Evolutionary conservation across 2,113 vertebrate genomes (phyloP), one percentile per base, ranked within the genome.

Genomic region (Colistium nudipinnis): DNA sequence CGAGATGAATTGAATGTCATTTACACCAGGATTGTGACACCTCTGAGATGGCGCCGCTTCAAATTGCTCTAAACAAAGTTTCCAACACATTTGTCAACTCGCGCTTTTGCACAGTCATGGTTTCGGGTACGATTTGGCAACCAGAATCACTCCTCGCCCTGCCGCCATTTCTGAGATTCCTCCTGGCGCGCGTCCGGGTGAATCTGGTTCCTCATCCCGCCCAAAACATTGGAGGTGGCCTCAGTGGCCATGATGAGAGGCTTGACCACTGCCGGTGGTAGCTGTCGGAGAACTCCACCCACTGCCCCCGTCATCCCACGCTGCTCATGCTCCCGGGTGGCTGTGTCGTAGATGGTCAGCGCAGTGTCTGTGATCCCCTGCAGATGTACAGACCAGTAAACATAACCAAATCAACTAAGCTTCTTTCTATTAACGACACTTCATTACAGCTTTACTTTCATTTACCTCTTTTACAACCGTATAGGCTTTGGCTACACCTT

Each of bases 131-230:
- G 16, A 7, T 5, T 44, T 39, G 47, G 60, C 59, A 35, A 39
- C 3, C 44, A 30, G 11, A 65, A 19, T 92, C 87, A 96, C 19
- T 96, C 95, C 16, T 96, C 95, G 12, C 93, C 95, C 1, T 94
- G 94, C 62, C 96, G 95, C 98, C 97, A 99, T 31, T 99, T 99
- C 90, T 99, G 98, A 2, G 97, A 96, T 70, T 99, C 97, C 53
- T 99, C 98, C 61, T 98, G 97, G 25, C 97, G 95, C 0, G 96
- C 97, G 6, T 99, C 97, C 0, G 98, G 98, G 69, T 97, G 93
- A 53, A 99, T 98, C 81, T 99, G 98, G 92, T 99, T 99, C 79
- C 97, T 94, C 98, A 99, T 99, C 55, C 97, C 97, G 2, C 96
- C 98, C 28, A 99, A 70, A 30, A 99, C 97, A 1, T 98, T 99